phyloP scores from a whole-genome alignment of 2,113 vertebrate species.

The Scomber colias region DNA sequence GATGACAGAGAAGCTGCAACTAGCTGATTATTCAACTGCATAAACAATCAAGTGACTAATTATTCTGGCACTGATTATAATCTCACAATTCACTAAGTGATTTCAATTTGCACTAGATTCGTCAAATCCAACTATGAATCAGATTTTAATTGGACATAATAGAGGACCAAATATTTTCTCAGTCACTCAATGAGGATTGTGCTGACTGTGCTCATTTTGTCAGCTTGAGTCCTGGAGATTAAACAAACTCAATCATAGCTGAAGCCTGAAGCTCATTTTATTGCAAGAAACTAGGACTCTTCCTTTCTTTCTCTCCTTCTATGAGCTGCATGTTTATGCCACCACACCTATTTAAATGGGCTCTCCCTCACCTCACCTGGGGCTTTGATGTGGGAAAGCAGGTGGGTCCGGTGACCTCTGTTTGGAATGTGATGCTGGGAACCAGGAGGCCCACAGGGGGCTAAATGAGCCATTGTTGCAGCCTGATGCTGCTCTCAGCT shows the following conservation, averaged over 20 bases:
- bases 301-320: constrained; percentile 19
- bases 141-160: too few species aligned
- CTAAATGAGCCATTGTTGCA: constrained; percentile 42
- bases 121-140: too few species aligned
- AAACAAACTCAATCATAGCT: neutral
- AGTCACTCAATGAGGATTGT: too few species aligned
- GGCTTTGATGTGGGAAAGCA: constrained; percentile 62
- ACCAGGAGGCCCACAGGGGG: constrained; percentile 32
- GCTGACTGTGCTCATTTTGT: neutral
- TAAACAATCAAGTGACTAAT: too few species aligned
- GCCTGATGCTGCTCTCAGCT: constrained; percentile 24
- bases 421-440: constrained; percentile 73
- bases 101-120: too few species aligned
- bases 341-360: constrained; percentile 29
- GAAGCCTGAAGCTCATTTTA: neutral
- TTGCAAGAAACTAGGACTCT: neutral
- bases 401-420: constrained; percentile 51
- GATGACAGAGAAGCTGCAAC: too few species aligned
- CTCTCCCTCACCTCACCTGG: constrained; percentile 55
- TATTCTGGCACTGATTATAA: too few species aligned
- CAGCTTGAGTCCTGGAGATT: neutral
- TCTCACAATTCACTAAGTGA: too few species aligned
- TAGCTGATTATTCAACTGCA: too few species aligned
- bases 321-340: neutral
- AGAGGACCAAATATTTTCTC: too few species aligned